These are phyloP conservation scores for Campylorhamphus procurvoides DNA, from an alignment of 2,113 vertebrate species.

Conservation along the genomic window DNA sequence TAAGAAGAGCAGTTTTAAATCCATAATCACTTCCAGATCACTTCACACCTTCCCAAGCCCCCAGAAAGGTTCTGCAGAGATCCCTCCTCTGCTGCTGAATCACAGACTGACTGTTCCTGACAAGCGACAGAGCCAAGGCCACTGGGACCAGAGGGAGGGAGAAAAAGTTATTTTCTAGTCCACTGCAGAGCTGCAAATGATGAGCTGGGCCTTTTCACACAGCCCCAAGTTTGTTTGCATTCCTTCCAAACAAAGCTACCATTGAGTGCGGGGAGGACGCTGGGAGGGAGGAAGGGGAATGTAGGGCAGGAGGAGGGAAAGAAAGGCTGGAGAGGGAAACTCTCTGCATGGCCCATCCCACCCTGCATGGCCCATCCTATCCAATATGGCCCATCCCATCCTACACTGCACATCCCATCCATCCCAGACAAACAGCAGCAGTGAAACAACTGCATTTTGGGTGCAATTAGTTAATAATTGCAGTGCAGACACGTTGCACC, in stretches of 20 bases:
- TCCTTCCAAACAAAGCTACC: constrained; percentile 29
- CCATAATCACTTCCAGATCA: not conserved
- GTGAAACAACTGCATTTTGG: accelerated
- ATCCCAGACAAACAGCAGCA: accelerated
- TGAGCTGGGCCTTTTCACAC: constrained; percentile 37
- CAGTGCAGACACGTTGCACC: not conserved
- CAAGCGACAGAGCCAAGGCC: not conserved
- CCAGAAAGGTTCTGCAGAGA: not conserved
- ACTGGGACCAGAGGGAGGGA: accelerated
- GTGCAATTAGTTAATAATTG: not conserved
- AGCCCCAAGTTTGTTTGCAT: constrained; percentile 10
- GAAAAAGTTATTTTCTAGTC: not conserved
- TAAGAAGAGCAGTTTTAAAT: not conserved
- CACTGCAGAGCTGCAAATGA: not conserved
- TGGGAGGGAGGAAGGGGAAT: not conserved
- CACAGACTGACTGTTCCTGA: not conserved
- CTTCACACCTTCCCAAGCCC: not conserved
- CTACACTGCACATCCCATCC: not conserved
- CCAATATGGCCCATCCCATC: not conserved
- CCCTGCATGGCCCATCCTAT: not conserved
- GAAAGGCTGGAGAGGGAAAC: not conserved
- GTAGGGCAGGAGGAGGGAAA: constrained; percentile 26
- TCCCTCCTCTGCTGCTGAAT: not conserved
- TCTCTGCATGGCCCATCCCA: not conserved
- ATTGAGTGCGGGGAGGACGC: not conserved